Base-by-base conservation (phyloP, 1,140 invertebrate genomes). In the Daktulosphaira vitifoliae region DNA sequence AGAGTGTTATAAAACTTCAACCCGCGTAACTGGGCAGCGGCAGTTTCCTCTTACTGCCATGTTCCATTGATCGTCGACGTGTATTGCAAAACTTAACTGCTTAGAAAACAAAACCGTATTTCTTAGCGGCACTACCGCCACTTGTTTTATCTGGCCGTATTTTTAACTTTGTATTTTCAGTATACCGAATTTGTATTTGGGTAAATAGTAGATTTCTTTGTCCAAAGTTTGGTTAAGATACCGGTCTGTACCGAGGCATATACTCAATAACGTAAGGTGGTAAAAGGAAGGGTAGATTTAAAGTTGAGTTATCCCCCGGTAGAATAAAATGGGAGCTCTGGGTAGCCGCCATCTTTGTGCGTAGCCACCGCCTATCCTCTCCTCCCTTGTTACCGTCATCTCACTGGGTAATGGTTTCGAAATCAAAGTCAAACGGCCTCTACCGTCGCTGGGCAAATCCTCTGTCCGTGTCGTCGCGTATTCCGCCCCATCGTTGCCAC, bases 391-490 rank as follows among this genome's bases (percentile, higher is more conserved):
- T 15, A 1, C 29, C 23, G 16, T 38, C 29, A 13, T 2, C 65
- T 13, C 33, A 39, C 29, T 49, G 29, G 25, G 18, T 25, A 44
- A 44, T 59, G 54, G 54, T 59, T 46, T 59, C 56, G 56, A 48
- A 62, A 62, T 62, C 56, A 62, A 62, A 62, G 56, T 62, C 56
- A 48, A 62, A 62, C 56, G 56, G 56, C 42, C 29, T 33, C 29
- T 33, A 11, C 29, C 56, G 54, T 59, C 39, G 54, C 42, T 18
- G 56, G 42, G 42, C 39, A 62, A 62, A 62, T 62, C 56, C 56
- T 62, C 56, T 48, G 42, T 16, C 25, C 42, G 13, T 18, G 23
- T 46, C 25, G 56, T 42, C 42, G 56, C 38, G 56, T 46, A 46
- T 62, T 46, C 23, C 56, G 25, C 29, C 56, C 38, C 42, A 11